Conservation (phyloP, 2,888 invertebrate species). For the Chironomus riparius region DNA sequence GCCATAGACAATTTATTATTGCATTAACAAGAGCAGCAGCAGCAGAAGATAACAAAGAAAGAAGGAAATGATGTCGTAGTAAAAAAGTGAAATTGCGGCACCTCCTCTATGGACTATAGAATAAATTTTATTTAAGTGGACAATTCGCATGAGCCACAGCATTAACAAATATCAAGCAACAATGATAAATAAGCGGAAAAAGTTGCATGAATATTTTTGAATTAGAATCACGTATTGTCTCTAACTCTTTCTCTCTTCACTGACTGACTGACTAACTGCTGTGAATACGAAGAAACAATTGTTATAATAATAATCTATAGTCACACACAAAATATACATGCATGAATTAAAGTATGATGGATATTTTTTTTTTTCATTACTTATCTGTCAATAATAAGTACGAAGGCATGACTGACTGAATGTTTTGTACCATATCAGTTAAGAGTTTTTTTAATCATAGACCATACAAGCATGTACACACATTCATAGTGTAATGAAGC, state of each 20-base stretch:
- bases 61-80: neutral
- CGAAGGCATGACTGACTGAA: no score
- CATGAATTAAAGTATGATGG: no score
- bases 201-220: neutral
- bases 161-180: neutral
- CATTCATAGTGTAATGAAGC: no score
- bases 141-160: neutral
- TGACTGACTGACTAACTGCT: no score
- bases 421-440: no score
- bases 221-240: constrained; percentile 1
- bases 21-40: neutral
- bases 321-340: neutral
- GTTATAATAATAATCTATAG: no score
- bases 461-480: no score
- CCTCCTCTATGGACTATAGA: neutral
- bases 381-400: no score
- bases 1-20: neutral
- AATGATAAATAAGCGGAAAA: neutral
- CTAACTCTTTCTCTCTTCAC: no score
- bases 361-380: no score
- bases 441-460: no score
- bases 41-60: neutral
- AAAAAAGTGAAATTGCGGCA: neutral
- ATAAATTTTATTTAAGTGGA: neutral
- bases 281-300: no score